Base-by-base conservation (phyloP, 2,888 invertebrate genomes). In the Parnassius glacialis region DNA sequence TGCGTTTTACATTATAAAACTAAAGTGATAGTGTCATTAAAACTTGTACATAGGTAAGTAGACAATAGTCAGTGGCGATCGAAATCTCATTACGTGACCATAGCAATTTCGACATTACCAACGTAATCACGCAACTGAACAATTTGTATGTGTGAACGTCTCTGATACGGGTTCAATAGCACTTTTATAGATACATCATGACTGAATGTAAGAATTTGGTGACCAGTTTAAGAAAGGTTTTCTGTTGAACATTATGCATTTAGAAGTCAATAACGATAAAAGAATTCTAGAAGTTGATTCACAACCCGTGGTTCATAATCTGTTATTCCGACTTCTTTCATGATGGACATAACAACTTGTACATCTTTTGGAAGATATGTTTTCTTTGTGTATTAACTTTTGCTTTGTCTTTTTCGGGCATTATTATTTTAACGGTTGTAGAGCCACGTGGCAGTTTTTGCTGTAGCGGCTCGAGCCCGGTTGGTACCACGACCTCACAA, bases 221-320 rank as follows among this genome's bases (percentile, higher is more conserved):
- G 41, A 58, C 45, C 16, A 45, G 45, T 51, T 62, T 34, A 9
- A 43, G 5, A 45, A 45, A 11, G 9, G 9, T 48, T n/a, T 48
- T 13, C 34, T 34, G 7, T 34, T 34, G 7, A 34, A 34, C 1
- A 34, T 20, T 20, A 5, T 34, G 34, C 34, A 34, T 34, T 34
- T 34, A 59, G 96, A 96, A 3, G 98, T 97, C 1, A 98, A 83
- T 98, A 94, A 93, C 97, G 93, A 78, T 97, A 98, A 0, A 97
- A n/a, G n/a, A n/a, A 99, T 84, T 99, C 99, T 41, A 99, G 92
- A 70, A 99, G 93, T 81, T 98, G 98, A 81, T 98, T 97, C 58
- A 99, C 95, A 10, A 99, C 97, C 75, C 98, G 93, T 1, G 98
- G 98, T 79, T 99, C 99, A 78, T 97, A 98, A 64, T 98, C 98